Evolutionary conservation across 2,888 invertebrate genomes (phyloP), one percentile per base, ranked within the genome.

Genomic region (Brachycybe producta): DNA sequence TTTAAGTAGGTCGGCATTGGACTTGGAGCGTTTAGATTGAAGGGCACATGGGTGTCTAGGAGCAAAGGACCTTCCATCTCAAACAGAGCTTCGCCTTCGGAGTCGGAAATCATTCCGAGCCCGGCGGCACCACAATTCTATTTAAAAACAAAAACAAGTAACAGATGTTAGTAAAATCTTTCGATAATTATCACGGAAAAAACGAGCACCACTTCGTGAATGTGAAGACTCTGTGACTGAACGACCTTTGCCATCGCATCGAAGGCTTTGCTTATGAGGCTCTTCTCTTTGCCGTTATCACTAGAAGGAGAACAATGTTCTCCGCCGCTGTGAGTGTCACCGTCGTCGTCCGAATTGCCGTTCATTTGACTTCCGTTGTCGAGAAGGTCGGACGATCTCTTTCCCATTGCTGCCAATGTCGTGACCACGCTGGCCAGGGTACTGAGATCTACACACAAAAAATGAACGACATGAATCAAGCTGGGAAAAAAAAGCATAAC

Each of bases 1-100:
- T 91, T 88, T 60, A 92, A 76, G 69, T 85, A 87, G n/a, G 84
- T 77, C 13, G 90, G 85, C 59, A 86, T 81, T 5, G 86, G 79
- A 23, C 78, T 76, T 3, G 75, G 75, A 5, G 84, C 79, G 59
- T 83, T 81, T 57, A 88, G 68, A 61, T 80, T 79, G 64, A 88
- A 88, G 41, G 75, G 70, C 54, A 79, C 77, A 63, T 82, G 78
- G 46, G 75, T 73, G 52, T 82, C 80, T 17, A 74, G 73, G 52
- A 85, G 67, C 50, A 85, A 67, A 45, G 80, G 79, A 52, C 79
- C 80, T 59, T 44, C 50, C 17, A 50, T 44, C 28, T 44, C 50
- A 38, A 50, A 50, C 15, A 44, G 44, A 17, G 43, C 36, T 23
- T 50, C 50, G 15, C 28, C 26, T 28, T 50, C 50, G 8, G 35